These are phyloP conservation scores for Pitta sordida DNA, from an alignment of 2,113 vertebrate genomes.

Conservation along the genomic window DNA sequence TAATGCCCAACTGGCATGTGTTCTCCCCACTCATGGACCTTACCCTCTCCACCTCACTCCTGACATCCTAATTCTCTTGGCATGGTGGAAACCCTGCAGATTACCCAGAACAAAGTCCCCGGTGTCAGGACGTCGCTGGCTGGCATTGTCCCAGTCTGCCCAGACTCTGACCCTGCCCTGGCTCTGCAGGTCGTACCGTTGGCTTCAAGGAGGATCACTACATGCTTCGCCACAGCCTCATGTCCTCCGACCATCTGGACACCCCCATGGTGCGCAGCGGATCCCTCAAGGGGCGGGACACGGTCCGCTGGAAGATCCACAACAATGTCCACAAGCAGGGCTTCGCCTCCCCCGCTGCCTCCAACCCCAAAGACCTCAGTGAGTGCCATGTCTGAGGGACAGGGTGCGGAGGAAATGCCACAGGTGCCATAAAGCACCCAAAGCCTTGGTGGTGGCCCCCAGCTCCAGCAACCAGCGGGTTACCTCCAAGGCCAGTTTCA, in stretches of 20 bases:
- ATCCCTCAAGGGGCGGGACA: constrained; percentile 85
- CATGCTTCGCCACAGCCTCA: constrained; percentile 86
- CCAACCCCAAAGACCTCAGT: constrained; percentile 85
- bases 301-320: constrained; percentile 90
- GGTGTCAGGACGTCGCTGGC: not conserved
- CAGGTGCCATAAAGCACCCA: fast-evolving
- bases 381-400: constrained; percentile 8
- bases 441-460: not conserved
- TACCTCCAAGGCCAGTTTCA: not conserved
- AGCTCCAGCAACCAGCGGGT: not conserved
- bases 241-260: constrained; percentile 89
- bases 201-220: constrained; percentile 97
- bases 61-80: not conserved
- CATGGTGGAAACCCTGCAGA: not conserved
- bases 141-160: fast-evolving
- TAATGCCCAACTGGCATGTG: not conserved
- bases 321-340: constrained; percentile 87
- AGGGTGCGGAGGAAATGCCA: fast-evolving
- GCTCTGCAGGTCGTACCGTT: constrained; percentile 83
- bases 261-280: constrained; percentile 88
- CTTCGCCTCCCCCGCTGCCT: constrained; percentile 57
- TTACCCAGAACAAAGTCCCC: not conserved
- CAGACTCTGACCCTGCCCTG: not conserved
- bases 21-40: not conserved
- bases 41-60: not conserved